Conservation (phyloP, 2,797 vertebrate genomes). For the Australoheros facetus region DNA sequence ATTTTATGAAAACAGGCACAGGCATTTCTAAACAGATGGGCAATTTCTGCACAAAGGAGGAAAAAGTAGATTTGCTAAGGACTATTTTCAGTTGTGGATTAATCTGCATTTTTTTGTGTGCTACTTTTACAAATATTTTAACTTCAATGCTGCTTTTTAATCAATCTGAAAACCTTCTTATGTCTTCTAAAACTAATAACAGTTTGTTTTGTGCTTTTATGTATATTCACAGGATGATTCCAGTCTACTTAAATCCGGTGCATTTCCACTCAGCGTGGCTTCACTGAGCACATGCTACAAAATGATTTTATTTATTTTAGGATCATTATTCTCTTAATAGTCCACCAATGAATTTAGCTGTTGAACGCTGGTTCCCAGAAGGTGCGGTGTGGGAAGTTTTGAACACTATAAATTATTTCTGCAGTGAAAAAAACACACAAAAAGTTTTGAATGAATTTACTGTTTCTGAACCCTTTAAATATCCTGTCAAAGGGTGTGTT, state of each 20-base stretch:
- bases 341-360: background rate
- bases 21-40: background rate
- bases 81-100: background rate
- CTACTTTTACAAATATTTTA: background rate
- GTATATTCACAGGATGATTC: background rate
- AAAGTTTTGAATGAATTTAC: background rate
- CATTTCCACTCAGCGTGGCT: background rate
- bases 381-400: background rate
- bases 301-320: background rate
- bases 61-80: background rate
- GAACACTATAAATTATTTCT: accelerated
- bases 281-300: accelerated
- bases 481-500: background rate
- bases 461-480: background rate
- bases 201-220: background rate
- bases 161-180: background rate
- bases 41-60: background rate
- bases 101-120: accelerated
- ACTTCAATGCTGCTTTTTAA: background rate
- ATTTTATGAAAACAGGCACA: background rate
- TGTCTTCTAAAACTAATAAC: background rate
- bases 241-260: background rate
- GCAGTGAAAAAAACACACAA: background rate
- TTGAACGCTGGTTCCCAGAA: accelerated
- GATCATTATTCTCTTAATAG: background rate